Base-by-base conservation (phyloP, 2,888 invertebrate species). In the Calliphora vomitoria region DNA sequence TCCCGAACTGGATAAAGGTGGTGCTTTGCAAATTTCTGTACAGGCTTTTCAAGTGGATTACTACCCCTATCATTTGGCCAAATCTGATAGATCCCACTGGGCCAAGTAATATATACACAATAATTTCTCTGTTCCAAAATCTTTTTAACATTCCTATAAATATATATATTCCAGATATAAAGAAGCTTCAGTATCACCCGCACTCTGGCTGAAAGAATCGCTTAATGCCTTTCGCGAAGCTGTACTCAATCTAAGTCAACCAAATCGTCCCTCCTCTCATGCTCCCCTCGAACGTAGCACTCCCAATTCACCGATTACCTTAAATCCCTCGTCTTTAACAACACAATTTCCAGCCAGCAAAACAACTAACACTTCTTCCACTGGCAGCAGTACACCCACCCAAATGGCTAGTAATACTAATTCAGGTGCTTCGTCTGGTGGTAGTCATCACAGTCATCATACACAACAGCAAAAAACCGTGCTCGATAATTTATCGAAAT, bases 31-130 rank as follows among this genome's bases (percentile, higher is more conserved):
- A 94, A 96, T 99, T 85, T 97, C 97, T 0, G 94, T 99, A 58
- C 96, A 96, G 89, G 97, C 97, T 92, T 97, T 97, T 94, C 97
- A 97, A 94, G 95, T 99, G 1, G 99, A 99, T 93, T 97, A 97
- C 92, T 99, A 99, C 94, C 99, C 99, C 0, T 99, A 98, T 94
- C 99, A 99, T 94, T 95, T 98, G 91, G 98, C 98, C 44, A 96
- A 97, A 91, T 96, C 97, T 47, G 97, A 97, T 93, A 95, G 99
- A 84, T 95, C 96, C 89, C 97, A 98, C 93, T 99, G 99, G 99
- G 96, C 97, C 55, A 96, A 97, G 87, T 96, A 95, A 85, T 31
- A 44, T 44, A 13, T 11, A 13, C 4, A 25, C 1, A 20, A 58
- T 3, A 55, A 55, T 55, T 8, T 13, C 58, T 58, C 11, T 3